Percentiles rank a stretch among this genome's conserved stretches.
Evolutionary conservation across 2,888 invertebrate genomes (phyloP).

Genomic region (Melanostoma scalare): DNA sequence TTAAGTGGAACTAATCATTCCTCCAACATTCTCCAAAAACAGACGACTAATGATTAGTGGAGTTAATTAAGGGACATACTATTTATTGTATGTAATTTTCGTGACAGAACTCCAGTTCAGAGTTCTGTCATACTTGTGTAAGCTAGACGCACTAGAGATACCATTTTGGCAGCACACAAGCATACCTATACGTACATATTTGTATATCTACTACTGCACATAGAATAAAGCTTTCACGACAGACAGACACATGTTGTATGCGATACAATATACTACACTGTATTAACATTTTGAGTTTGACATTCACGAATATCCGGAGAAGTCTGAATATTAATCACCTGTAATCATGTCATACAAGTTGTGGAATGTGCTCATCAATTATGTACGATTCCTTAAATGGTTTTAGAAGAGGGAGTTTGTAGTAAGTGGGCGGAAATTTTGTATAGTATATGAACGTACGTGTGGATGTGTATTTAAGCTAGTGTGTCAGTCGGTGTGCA

Average conservation of each 20-base stretch:
- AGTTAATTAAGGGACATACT: conserved; percentile 57
- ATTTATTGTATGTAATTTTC: conserved; percentile 54
- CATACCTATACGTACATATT: conserved; percentile 9
- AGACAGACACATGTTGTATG: too few species aligned
- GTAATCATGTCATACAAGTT: conserved; percentile 71
- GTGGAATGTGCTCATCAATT: conserved; percentile 72
- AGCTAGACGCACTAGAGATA: conserved; percentile 34
- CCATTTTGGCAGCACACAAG: conserved; percentile 18
- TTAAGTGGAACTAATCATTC: conserved; percentile 28
- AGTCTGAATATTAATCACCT: conserved; percentile 71
- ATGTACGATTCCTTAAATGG: conserved; percentile 69
- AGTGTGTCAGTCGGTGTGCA: background rate
- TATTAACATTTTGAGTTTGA: conserved; percentile 30
- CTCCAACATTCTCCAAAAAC: conserved; percentile 16
- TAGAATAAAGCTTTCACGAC: background rate
- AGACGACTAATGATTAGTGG: conserved; percentile 48
- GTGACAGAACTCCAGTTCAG: conserved; percentile 51
- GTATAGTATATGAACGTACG: background rate
- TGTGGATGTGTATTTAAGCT: background rate
- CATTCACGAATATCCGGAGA: conserved; percentile 53
- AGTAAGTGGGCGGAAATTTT: background rate
- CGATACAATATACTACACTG: too few species aligned
- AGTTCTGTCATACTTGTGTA: conserved; percentile 39
- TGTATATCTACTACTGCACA: conserved; percentile 5
- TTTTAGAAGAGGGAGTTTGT: conserved; percentile 20